Evolutionary conservation across 2,797 vertebrate species (phyloP).

Genomic region (Lepidocolaptes lacrymiger): DNA sequence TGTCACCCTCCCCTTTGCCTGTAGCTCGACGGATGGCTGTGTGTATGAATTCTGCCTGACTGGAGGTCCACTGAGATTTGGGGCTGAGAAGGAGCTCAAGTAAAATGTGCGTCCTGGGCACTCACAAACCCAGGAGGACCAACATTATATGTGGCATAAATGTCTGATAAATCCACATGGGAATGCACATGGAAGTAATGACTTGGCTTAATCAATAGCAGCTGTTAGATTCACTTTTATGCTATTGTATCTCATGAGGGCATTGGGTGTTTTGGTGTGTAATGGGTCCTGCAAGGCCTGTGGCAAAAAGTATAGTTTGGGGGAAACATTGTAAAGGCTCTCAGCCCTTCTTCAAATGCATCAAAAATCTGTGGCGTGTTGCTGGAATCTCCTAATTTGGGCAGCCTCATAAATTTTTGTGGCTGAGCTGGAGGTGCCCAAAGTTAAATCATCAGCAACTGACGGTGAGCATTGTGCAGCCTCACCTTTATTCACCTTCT

Average conservation of each 20-base stretch:
- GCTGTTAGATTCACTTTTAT: conserved; percentile 41
- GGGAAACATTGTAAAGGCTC: not conserved
- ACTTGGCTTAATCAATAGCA: conserved; percentile 59
- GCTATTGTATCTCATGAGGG: conserved; percentile 8
- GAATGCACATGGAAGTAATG: conserved; percentile 41
- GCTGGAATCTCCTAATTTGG: not conserved
- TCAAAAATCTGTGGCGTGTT: not conserved
- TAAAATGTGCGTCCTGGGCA: conserved; percentile 39
- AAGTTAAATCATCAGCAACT: not conserved
- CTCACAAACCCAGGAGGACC: not conserved
- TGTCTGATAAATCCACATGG: conserved; percentile 21
- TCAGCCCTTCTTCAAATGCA: not conserved
- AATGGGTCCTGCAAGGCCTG: not conserved
- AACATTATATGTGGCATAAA: conserved; percentile 55
- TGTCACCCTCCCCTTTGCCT: not conserved
- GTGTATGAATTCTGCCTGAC: conserved; percentile 28
- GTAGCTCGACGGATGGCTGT: not conserved
- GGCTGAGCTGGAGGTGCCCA: not conserved
- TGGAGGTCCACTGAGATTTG: not conserved
- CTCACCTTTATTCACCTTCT: not conserved
- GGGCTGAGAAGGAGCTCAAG: conserved; percentile 13
- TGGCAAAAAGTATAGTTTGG: not conserved
- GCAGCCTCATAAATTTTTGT: not conserved
- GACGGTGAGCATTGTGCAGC: not conserved
- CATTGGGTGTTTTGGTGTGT: not conserved